These are phyloP conservation scores for Escarpia spicata DNA, from an alignment of 2,888 invertebrate species.

Conservation along the genomic window DNA sequence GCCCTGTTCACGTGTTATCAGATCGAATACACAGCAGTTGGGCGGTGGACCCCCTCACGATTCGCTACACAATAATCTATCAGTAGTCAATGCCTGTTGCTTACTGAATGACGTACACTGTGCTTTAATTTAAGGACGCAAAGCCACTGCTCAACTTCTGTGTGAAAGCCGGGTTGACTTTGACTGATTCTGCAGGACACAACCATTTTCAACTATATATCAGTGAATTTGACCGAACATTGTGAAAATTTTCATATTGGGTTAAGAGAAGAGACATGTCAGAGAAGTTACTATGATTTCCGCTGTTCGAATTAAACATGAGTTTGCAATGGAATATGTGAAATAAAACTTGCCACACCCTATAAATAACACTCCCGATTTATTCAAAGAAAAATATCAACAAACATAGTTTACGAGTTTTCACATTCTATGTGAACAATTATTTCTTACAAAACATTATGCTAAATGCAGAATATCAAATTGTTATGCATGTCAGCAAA, in stretches of 20 bases:
- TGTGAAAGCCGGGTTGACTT: not conserved
- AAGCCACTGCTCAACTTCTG: too few species aligned
- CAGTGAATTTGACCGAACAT: not conserved
- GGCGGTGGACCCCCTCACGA: not conserved
- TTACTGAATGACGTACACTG: not conserved
- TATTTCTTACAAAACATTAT: too few species aligned
- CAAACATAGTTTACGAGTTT: too few species aligned
- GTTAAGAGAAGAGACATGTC: not conserved
- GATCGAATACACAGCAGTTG: not conserved
- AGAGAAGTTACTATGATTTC: not conserved
- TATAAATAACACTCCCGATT: too few species aligned
- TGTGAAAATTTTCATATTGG: not conserved
- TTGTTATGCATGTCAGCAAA: too few species aligned
- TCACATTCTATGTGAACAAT: too few species aligned
- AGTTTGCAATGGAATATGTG: too few species aligned
- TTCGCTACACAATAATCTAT: not conserved
- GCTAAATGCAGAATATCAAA: too few species aligned
- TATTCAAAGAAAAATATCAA: too few species aligned
- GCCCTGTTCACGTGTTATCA: not conserved
- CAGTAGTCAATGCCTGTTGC: not conserved
- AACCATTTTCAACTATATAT: not conserved
- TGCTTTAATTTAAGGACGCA: not conserved
- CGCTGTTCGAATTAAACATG: too few species aligned
- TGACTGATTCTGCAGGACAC: not conserved
- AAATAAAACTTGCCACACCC: too few species aligned